Base-by-base conservation (phyloP, 2,888 invertebrate genomes). In the Cabera pusaria region DNA sequence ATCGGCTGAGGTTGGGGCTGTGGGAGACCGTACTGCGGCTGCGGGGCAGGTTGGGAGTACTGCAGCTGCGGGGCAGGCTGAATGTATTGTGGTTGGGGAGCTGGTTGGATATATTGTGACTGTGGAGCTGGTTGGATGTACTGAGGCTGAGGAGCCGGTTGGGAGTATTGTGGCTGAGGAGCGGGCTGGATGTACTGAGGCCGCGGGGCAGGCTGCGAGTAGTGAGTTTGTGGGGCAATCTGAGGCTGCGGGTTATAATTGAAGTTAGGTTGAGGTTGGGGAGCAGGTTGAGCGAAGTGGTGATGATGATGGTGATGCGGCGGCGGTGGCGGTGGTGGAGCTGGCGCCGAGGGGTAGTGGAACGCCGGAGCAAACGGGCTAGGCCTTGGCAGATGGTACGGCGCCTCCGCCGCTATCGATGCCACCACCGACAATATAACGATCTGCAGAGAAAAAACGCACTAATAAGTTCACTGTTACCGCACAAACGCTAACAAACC, bases 301-400 rank as follows among this genome's bases (percentile, higher is more conserved):
- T 14, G 59, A 45, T 14, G 44, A 35, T n/a, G 49, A 35, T 42
- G 57, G 4, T 47, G 26, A 1, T 26, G 43, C n/a, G 40, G 55
- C 2, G 54, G 57, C 0, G 52, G 60, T 2, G 50, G 62, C 2
- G 52, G 59, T 1, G 59, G 59, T 0, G 55, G 58, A 1, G 66
- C 59, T 3, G 64, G 64, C 1, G 55, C 49, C 6, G 46, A 44
- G 0, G 72, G 78, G 32, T 77, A 82, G 41, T 70, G 58, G 47
- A 85, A 70, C 5, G 62, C 29, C 9, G 35, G 41, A 5, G 41
- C 41, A 14, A 23, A 35, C 0, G 76, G 77, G 3, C 71, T 66
- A n/a, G 87, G 87, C 31, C 76, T 73, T 5, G 81, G 80, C 39
- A 85, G 50, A 34, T 82, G 63, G 56, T 88, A 88, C 8, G 85